These are phyloP conservation scores for Apis dorsata DNA, from an alignment of 1,140 invertebrate species.

Conservation along the genomic window DNA sequence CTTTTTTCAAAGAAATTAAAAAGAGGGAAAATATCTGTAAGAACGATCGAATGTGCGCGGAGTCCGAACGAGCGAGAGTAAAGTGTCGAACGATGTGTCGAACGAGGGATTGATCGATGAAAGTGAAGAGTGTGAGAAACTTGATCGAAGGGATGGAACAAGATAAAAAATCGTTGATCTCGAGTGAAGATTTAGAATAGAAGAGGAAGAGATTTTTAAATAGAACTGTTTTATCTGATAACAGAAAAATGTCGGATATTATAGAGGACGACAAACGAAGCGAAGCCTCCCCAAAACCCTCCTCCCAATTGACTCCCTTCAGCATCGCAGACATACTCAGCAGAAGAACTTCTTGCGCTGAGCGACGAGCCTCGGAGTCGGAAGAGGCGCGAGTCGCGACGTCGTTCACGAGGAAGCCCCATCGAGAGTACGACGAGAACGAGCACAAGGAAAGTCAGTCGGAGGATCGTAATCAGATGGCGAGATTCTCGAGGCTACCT, in stretches of 20 bases:
- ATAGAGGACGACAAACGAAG: conserved; percentile 63
- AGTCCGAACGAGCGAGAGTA: too few relatives aligned
- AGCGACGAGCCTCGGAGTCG: conserved; percentile 59
- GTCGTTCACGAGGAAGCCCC: conserved; percentile 29
- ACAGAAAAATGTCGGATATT: conserved; percentile 9
- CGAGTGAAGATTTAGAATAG: background rate
- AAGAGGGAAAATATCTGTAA: too few relatives aligned
- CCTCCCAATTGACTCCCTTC: conserved; percentile 76
- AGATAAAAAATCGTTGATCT: too few relatives aligned
- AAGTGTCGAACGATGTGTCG: too few relatives aligned
- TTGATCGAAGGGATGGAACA: too few relatives aligned
- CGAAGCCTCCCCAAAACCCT: conserved; percentile 71
- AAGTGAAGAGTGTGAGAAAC: too few relatives aligned
- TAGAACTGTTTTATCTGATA: background rate
- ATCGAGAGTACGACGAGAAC: conserved; percentile 49
- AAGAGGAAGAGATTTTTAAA: too few relatives aligned
- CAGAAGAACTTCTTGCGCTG: conserved; percentile 62
- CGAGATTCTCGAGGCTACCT: conserved; percentile 62
- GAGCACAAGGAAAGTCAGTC: conserved; percentile 32
- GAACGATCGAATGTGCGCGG: too few relatives aligned
- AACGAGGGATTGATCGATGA: background rate
- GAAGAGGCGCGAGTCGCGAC: conserved; percentile 48
- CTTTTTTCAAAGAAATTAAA: too few relatives aligned
- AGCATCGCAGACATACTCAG: conserved; percentile 78
- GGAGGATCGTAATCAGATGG: conserved; percentile 41